Evolutionary conservation across 2,113 vertebrate genomes (phyloP).

Genomic region (Proterorhinus semilunaris): DNA sequence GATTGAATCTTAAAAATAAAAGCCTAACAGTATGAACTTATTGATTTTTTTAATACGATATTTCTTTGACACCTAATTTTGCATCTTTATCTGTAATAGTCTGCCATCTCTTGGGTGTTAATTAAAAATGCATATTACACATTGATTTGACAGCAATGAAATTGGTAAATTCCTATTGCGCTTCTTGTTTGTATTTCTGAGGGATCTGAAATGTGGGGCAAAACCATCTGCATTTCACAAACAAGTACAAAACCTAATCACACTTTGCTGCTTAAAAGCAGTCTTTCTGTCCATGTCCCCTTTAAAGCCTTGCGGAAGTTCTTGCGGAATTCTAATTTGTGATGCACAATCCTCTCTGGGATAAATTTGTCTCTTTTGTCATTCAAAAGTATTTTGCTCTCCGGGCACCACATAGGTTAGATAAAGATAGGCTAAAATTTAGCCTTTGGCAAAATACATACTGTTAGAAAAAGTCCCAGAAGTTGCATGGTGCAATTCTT

Average conservation of each 20-base stretch:
- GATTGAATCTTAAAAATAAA: too few relatives aligned
- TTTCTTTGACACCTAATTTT: not conserved
- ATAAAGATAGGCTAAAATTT: not conserved
- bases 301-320: too few relatives aligned
- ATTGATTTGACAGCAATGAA: not conserved
- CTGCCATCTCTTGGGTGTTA: not conserved
- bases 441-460: not conserved
- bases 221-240: too few relatives aligned
- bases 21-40: too few relatives aligned
- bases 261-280: too few relatives aligned
- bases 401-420: not conserved
- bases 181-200: too few relatives aligned
- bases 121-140: not conserved
- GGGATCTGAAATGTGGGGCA: too few relatives aligned
- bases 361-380: not conserved
- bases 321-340: too few relatives aligned
- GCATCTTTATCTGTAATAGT: not conserved
- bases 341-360: too few relatives aligned
- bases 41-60: too few relatives aligned
- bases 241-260: too few relatives aligned
- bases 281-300: too few relatives aligned
- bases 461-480: not conserved
- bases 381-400: not conserved
- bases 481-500: not conserved
- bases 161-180: not conserved